These are phyloP conservation scores for Chydorus sphaericus DNA, from an alignment of 2,888 invertebrate genomes.

Conservation along the genomic window DNA sequence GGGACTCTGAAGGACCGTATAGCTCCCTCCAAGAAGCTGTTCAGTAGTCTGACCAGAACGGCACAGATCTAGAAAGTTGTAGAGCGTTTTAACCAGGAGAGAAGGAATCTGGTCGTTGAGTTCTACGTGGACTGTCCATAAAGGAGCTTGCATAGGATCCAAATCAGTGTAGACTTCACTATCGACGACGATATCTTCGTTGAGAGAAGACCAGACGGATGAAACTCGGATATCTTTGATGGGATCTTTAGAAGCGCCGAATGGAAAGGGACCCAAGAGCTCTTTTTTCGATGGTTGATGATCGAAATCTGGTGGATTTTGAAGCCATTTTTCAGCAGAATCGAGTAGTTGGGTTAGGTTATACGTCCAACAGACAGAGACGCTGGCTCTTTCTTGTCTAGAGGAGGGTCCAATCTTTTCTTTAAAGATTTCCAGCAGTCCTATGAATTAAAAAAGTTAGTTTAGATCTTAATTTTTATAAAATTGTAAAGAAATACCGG, in stretches of 20 bases:
- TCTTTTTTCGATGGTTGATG: conserved; percentile 36
- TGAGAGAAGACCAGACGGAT: conserved; percentile 72
- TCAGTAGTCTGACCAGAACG: conserved; percentile 28
- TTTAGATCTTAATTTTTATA: conserved; percentile 5
- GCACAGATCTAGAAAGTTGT: conserved; percentile 52
- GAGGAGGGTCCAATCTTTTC: conserved; percentile 55
- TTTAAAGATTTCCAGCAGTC: conserved; percentile 72
- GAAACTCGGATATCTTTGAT: conserved; percentile 54
- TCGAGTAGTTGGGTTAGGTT: conserved; percentile 36
- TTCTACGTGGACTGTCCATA: conserved; percentile 54
- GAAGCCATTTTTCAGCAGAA: conserved; percentile 44
- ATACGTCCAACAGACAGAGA: conserved; percentile 64
- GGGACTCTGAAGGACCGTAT: conserved; percentile 12
- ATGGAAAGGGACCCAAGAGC: conserved; percentile 50
- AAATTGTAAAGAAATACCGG: conserved; percentile 32
- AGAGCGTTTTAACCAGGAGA: conserved; percentile 58
- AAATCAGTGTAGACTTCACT: conserved; percentile 76
- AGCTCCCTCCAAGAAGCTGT: conserved; percentile 40
- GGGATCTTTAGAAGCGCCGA: conserved; percentile 69
- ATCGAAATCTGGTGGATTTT: conserved; percentile 40
- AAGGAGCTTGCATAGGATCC: conserved; percentile 58
- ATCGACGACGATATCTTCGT: conserved; percentile 74
- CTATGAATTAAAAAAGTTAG: conserved; percentile 24
- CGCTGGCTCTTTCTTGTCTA: conserved; percentile 40
- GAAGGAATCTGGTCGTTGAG: conserved; percentile 54